Conservation (phyloP, 2,797 vertebrate species). For the Balearica regulorum region DNA sequence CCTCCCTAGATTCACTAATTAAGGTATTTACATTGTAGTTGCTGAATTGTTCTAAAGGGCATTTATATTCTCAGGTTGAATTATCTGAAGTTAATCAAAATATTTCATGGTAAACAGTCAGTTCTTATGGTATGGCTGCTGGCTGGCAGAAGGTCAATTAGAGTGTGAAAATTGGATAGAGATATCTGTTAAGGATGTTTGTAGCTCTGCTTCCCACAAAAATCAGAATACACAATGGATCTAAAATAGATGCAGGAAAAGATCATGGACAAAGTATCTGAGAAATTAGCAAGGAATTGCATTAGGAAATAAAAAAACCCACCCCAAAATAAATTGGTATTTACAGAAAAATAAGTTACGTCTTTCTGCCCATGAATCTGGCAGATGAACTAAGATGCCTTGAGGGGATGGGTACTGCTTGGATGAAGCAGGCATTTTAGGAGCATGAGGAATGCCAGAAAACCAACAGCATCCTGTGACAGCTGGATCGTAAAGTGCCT, state of each 20-base stretch:
- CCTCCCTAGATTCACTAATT: not conserved
- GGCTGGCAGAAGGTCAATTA: not conserved
- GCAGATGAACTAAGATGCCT: not conserved
- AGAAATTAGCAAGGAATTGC: not conserved
- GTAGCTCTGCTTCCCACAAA: not conserved
- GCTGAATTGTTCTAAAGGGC: not conserved
- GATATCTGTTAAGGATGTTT: not conserved
- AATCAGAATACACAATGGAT: not conserved
- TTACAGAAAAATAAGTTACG: not conserved
- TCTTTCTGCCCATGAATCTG: not conserved
- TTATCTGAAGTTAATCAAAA: not conserved
- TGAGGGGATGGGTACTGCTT: not conserved
- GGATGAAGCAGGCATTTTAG: not conserved
- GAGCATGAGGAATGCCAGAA: not conserved
- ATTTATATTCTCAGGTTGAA: not conserved
- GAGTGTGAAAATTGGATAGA: not conserved
- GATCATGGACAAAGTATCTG: not conserved
- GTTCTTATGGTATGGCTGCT: not conserved
- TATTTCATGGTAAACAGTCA: not conserved
- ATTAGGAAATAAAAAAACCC: not conserved
- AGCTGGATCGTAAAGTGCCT: not conserved
- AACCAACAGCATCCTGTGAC: not conserved
- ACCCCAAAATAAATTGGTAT: fast-evolving
- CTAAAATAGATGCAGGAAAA: not conserved
- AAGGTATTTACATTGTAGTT: not conserved